These are phyloP conservation scores for Endotricha flammealis DNA, from an alignment of 2,888 invertebrate genomes.

Conservation along the genomic window DNA sequence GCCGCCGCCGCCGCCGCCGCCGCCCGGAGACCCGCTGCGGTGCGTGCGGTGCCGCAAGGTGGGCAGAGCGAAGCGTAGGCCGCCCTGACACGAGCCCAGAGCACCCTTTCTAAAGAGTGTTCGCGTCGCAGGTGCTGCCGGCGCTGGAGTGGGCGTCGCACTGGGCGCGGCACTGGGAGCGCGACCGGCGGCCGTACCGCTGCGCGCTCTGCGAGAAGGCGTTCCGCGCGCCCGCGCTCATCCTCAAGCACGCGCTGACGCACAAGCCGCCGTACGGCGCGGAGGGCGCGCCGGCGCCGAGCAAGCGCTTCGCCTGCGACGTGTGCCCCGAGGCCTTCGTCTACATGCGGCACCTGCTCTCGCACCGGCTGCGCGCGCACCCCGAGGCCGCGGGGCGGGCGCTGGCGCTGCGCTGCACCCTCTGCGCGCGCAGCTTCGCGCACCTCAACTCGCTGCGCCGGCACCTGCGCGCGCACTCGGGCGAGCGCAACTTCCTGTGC, in stretches of 20 bases:
- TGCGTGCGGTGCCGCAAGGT: constrained; percentile 59
- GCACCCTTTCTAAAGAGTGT: not conserved
- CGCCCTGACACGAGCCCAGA: not conserved
- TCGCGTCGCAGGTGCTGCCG: constrained; percentile 35
- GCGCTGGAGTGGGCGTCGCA: constrained; percentile 47
- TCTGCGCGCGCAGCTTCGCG: constrained; percentile 67
- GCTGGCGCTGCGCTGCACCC: constrained; percentile 57
- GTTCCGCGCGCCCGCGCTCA: constrained; percentile 58
- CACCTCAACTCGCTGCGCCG: constrained; percentile 71
- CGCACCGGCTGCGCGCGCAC: constrained; percentile 59
- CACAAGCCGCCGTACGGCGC: constrained; percentile 34
- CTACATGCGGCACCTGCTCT: constrained; percentile 59
- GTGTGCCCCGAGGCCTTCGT: constrained; percentile 65
- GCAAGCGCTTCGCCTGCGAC: constrained; percentile 65
- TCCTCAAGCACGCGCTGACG: constrained; percentile 59
- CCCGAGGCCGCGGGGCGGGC: constrained; percentile 53
- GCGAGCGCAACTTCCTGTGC: constrained; percentile 77
- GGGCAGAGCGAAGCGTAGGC: constrained; percentile 1
- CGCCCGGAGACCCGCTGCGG: constrained; percentile 37
- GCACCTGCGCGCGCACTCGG: constrained; percentile 65
- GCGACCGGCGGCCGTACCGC: constrained; percentile 61
- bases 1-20: constrained; percentile 43
- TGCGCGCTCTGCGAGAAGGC: constrained; percentile 66
- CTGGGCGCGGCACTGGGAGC: constrained; percentile 60
- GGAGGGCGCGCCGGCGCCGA: constrained; percentile 22